Conservation (phyloP, 2,113 vertebrate genomes). For the Balaeniceps rex region DNA sequence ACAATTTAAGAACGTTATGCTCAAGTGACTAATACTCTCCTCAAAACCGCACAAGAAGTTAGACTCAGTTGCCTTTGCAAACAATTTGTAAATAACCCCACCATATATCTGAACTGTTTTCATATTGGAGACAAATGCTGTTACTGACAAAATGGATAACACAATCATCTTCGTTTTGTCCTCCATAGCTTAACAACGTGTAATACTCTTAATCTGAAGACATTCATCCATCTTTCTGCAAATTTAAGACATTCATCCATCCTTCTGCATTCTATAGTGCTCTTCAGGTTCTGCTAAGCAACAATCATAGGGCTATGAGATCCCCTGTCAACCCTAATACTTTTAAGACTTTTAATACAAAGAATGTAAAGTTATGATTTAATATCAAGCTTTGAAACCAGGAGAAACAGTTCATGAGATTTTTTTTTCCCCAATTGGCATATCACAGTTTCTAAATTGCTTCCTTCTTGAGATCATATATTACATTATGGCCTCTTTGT, state of each 20-base stretch:
- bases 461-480: constrained; percentile 13
- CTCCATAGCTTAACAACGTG: constrained; percentile 45
- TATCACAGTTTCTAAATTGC: constrained; percentile 53
- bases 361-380: constrained; percentile 77
- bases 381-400: constrained; percentile 78
- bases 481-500: constrained; percentile 94
- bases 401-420: constrained; percentile 76
- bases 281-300: constrained; percentile 65
- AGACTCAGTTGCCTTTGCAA: constrained; percentile 20
- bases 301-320: constrained; percentile 68
- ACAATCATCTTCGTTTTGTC: constrained; percentile 36
- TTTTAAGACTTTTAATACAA: constrained; percentile 78
- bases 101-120: neutral
- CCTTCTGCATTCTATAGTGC: constrained; percentile 67
- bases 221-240: constrained; percentile 63
- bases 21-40: constrained; percentile 31
- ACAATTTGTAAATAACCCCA: constrained; percentile 24
- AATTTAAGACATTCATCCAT: constrained; percentile 65
- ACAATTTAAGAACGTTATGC: constrained; percentile 54
- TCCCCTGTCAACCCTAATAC: constrained; percentile 68
- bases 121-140: neutral
- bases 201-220: constrained; percentile 56
- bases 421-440: constrained; percentile 65
- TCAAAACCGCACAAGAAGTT: constrained; percentile 43
- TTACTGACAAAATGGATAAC: constrained; percentile 55